Evolutionary conservation across 2,888 invertebrate species (phyloP).

Genomic region (Lasioglossum figueresi): DNA sequence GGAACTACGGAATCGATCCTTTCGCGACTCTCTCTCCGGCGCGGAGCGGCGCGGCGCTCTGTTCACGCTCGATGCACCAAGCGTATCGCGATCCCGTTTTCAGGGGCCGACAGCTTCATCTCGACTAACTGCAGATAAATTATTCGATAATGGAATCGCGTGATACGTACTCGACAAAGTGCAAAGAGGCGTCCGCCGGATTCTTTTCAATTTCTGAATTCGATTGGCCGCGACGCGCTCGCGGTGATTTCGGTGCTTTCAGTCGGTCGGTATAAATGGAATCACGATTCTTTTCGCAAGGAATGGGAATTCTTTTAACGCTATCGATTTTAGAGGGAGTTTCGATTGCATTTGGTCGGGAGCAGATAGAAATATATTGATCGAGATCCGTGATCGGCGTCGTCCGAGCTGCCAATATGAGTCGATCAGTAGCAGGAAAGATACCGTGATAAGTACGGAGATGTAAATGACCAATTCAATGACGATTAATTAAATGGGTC

Average conservation of each 20-base stretch:
- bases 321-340: no score
- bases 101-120: conserved; percentile 45
- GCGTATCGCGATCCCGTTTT: conserved; percentile 50
- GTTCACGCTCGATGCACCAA: conserved; percentile 52
- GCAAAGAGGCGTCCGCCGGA: not conserved
- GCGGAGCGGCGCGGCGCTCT: conserved; percentile 13
- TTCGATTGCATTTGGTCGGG: not conserved
- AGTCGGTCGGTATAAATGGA: not conserved
- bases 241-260: not conserved
- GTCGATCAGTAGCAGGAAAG: not conserved
- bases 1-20: conserved; percentile 65
- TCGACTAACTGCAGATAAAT: conserved; percentile 55
- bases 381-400: not conserved
- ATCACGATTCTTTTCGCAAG: not conserved
- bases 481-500: conserved; percentile 41
- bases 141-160: conserved; percentile 51
- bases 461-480: conserved; percentile 11
- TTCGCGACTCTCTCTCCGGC: conserved; percentile 47
- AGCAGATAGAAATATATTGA: not conserved
- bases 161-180: not conserved
- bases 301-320: no score
- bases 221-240: not conserved
- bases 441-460: not conserved
- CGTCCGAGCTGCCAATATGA: not conserved
- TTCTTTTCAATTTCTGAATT: conserved; percentile 38